Evolutionary conservation across 2,797 vertebrate species (phyloP).

Genomic region (Cyprinella venusta): DNA sequence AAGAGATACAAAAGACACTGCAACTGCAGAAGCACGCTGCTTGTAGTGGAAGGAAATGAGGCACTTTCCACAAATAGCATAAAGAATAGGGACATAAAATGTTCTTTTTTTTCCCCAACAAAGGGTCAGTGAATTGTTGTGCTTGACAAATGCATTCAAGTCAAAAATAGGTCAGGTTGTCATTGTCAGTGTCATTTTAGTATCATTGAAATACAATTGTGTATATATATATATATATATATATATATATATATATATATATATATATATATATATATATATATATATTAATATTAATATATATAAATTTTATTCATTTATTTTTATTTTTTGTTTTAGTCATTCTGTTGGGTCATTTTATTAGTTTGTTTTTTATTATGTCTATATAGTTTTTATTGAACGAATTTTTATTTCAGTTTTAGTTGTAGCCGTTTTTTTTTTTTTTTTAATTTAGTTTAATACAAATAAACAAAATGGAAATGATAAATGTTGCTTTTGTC

Average conservation of each 20-base stretch:
- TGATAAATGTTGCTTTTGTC: not conserved
- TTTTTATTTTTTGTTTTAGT: no score
- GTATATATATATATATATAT: no score
- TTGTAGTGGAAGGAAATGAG: not conserved
- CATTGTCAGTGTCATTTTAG: not conserved
- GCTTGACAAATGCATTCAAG: not conserved
- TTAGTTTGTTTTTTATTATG: no score
- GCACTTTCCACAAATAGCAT: constrained; percentile 1
- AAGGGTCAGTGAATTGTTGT: not conserved
- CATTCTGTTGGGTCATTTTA: not conserved
- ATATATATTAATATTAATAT: no score
- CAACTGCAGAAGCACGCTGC: not conserved
- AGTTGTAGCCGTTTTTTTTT: not conserved
- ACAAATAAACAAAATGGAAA: not conserved
- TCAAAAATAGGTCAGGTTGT: not conserved
- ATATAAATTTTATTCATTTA: no score
- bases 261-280: no score
- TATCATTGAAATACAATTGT: not conserved
- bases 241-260: no score
- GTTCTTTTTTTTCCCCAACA: not conserved
- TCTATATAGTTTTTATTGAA: not conserved
- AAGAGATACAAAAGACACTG: not conserved
- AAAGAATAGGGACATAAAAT: not conserved
- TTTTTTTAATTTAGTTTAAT: not conserved
- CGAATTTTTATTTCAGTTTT: not conserved